Base-by-base conservation (phyloP, 37 sponge, comb jelly and placozoan genomes). In the Bolinopsis microptera region DNA sequence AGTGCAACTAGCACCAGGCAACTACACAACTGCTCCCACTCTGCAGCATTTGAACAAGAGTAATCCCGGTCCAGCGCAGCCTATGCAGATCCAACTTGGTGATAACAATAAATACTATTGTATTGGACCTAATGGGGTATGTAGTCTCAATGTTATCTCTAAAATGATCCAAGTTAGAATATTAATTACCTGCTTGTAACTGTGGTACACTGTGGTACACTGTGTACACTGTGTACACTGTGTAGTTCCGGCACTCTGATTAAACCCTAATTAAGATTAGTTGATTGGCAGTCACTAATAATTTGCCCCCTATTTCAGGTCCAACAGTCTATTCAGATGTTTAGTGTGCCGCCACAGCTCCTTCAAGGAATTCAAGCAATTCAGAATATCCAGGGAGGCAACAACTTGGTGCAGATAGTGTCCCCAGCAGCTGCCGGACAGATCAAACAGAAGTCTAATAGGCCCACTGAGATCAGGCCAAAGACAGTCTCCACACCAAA, bases 91-190 rank as follows among this genome's bases (percentile, higher is more conserved):
- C 27, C 80, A 77, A 77, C 80, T 77, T 35, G 80, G 80, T 0
- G 80, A 77, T 28, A 77, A 77, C 80, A 77, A 77, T 36, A 77
- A 77, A 34, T 77, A 77, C 80, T 77, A 77, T 32, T 77, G 80
- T 34, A 77, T 77, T 18, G 35, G 35, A 1, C 33, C 80, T 77
- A 77, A 77, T 18, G 80, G 80, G 80, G 80, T 77, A 1, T 34
- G 80, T 35, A 22, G 61, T 48, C 61, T 48, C 61, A 48, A 48
- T 48, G n/a, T n/a, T n/a, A n/a, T n/a, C n/a, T n/a, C n/a, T n/a
- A n/a, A n/a, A n/a, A n/a, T n/a, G n/a, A n/a, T n/a, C n/a, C n/a
- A n/a, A n/a, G n/a, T n/a, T n/a, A n/a, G n/a, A n/a, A n/a, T n/a
- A n/a, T n/a, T n/a, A n/a, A n/a, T n/a, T n/a, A n/a, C n/a, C n/a